These are phyloP conservation scores for Epistrophe eligans DNA, from an alignment of 2,888 invertebrate species.

Conservation along the genomic window DNA sequence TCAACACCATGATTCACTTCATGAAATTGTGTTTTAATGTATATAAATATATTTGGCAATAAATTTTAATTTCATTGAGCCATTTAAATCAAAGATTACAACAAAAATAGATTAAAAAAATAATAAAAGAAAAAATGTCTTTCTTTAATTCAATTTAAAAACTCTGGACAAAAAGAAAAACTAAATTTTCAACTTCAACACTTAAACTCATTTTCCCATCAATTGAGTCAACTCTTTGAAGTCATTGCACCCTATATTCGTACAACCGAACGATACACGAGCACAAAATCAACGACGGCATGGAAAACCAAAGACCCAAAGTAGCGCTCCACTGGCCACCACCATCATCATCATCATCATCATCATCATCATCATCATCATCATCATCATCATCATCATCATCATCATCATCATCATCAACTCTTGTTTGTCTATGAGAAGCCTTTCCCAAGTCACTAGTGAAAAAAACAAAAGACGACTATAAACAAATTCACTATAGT, in stretches of 20 bases:
- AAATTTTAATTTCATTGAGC: slow-evolving; percentile 27
- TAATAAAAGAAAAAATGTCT: not conserved
- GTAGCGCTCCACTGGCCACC: slow-evolving; percentile 55
- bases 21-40: not conserved
- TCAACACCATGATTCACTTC: slow-evolving; percentile 42
- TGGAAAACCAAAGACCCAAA: slow-evolving; percentile 38
- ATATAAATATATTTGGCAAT: slow-evolving; percentile 23
- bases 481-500: slow-evolving; percentile 65
- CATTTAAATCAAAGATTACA: slow-evolving; percentile 31
- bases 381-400: not conserved
- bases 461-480: slow-evolving; percentile 54
- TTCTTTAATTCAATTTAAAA: slow-evolving; percentile 29
- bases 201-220: slow-evolving; percentile 30
- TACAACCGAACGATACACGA: not conserved
- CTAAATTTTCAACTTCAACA: slow-evolving; percentile 21
- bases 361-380: not conserved
- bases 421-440: slow-evolving; percentile 51
- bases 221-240: slow-evolving; percentile 44
- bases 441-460: slow-evolving; percentile 41
- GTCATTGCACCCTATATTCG: slow-evolving; percentile 64
- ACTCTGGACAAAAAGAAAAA: slow-evolving; percentile 21
- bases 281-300: not conserved
- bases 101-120: not conserved
- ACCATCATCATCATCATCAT: slow-evolving; percentile 2
- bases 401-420: not conserved